These are phyloP conservation scores for Protaetia brevitarsis DNA, from an alignment of 1,140 invertebrate genomes.

Conservation along the genomic window DNA sequence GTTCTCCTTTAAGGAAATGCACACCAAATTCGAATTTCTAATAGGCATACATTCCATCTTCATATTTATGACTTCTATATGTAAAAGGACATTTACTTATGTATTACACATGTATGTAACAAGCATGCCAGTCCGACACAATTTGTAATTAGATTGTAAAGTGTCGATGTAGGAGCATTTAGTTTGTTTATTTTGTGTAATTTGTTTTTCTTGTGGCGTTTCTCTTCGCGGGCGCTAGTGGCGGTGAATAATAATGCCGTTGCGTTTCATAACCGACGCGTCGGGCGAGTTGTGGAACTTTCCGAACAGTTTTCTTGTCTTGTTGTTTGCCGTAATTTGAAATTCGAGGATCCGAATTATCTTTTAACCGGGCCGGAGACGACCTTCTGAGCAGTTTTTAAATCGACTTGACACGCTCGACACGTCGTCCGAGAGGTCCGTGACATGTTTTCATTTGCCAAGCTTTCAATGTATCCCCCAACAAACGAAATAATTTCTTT, in stretches of 20 bases:
- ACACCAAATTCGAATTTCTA: background rate
- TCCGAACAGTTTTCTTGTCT: conserved; percentile 5
- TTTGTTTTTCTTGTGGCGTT: conserved; percentile 6
- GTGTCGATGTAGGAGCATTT: background rate
- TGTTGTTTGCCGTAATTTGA: conserved; percentile 14
- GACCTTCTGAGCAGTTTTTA: conserved; percentile 11
- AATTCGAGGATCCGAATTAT: conserved; percentile 16
- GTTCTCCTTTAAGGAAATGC: too few relatives aligned
- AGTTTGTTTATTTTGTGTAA: conserved; percentile 1
- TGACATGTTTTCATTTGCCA: conserved; percentile 7
- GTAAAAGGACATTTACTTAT: too few relatives aligned
- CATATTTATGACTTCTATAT: too few relatives aligned
- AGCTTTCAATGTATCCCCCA: background rate
- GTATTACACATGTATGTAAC: too few relatives aligned
- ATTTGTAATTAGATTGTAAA: conserved; percentile 6
- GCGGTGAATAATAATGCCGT: conserved; percentile 12
- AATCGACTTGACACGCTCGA: conserved; percentile 4
- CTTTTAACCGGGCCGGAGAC: background rate
- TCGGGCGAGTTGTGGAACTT: background rate
- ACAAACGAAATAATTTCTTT: background rate
- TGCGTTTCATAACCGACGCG: conserved; percentile 3
- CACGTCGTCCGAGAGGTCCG: background rate
- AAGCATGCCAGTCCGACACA: background rate
- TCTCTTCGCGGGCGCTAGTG: background rate
- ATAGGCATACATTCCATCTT: too few relatives aligned